Percentiles rank a stretch among this genome's conserved stretches.
phyloP scores from a whole-genome alignment of 2,888 invertebrate species.

The Coelinius sp. region DNA sequence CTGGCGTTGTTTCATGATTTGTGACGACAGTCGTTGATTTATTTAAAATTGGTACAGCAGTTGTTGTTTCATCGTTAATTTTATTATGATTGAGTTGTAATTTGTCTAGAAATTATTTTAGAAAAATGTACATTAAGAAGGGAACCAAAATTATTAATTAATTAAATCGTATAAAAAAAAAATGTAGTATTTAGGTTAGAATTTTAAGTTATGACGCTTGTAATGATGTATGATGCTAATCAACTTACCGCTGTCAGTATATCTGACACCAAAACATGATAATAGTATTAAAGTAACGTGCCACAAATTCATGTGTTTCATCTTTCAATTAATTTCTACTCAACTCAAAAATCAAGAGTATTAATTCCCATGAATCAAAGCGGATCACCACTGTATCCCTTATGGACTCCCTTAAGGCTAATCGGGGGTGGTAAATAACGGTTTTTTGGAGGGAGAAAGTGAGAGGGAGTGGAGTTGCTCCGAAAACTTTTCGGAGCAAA shows the following conservation, averaged over 20 bases:
- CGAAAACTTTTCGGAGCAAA: neutral
- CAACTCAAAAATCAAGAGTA: neutral
- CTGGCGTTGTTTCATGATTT: neutral
- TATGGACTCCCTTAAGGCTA: neutral
- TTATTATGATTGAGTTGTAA: neutral
- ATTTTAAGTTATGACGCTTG: neutral
- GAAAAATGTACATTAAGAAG: neutral
- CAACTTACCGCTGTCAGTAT: constrained; percentile 4
- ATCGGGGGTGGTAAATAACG: neutral
- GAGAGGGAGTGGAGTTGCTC: neutral
- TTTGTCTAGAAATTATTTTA: neutral
- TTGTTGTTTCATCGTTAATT: constrained; percentile 22
- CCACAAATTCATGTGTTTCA: neutral
- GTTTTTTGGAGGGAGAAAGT: neutral
- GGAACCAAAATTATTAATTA: neutral
- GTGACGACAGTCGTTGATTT: neutral
- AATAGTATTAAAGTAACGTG: constrained; percentile 17
- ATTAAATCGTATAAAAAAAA: neutral
- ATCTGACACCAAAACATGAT: constrained; percentile 4
- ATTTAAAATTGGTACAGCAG: constrained; percentile 28
- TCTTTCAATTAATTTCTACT: neutral
- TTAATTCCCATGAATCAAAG: neutral
- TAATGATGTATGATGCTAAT: constrained; percentile 10
- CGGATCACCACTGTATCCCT: neutral
- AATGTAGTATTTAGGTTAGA: constrained; percentile 3